Conservation (phyloP, 1,140 invertebrate species). For the Drepana arcuata region DNA sequence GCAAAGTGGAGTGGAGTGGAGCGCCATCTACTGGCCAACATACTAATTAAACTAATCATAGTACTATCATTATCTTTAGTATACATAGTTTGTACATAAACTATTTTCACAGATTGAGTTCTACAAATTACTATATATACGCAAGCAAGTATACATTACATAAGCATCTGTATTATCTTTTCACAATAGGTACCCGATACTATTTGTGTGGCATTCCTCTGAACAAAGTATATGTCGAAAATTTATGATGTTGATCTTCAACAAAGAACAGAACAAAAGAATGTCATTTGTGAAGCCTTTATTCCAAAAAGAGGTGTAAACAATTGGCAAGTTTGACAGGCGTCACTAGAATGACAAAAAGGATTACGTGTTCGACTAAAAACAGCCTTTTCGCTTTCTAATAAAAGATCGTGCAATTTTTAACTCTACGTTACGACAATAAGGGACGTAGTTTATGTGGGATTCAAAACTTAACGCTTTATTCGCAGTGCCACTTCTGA, state of each 20-base stretch:
- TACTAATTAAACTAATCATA: too few relatives aligned
- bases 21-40: too few relatives aligned
- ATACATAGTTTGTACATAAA: too few relatives aligned
- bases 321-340: conserved; percentile 65
- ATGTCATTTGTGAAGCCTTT: conserved; percentile 54
- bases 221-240: conserved; percentile 42
- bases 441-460: too few relatives aligned
- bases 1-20: too few relatives aligned
- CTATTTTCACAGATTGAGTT: too few relatives aligned
- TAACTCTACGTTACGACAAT: too few relatives aligned
- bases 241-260: conserved; percentile 60
- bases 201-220: conserved; percentile 30
- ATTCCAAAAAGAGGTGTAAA: conserved; percentile 49
- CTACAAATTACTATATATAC: too few relatives aligned
- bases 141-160: too few relatives aligned
- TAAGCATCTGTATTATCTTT: conserved; percentile 11
- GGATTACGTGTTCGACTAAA: conserved; percentile 41
- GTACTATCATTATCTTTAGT: too few relatives aligned
- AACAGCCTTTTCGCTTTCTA: neutral
- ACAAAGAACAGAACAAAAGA: conserved; percentile 45
- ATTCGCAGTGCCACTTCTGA: conserved; percentile 40
- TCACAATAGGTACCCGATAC: conserved; percentile 16
- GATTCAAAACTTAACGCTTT: too few relatives aligned
- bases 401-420: neutral
- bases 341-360: conserved; percentile 51